These are phyloP conservation scores for Chloroceryle inda DNA, from an alignment of 2,797 vertebrate genomes.

Conservation along the genomic window DNA sequence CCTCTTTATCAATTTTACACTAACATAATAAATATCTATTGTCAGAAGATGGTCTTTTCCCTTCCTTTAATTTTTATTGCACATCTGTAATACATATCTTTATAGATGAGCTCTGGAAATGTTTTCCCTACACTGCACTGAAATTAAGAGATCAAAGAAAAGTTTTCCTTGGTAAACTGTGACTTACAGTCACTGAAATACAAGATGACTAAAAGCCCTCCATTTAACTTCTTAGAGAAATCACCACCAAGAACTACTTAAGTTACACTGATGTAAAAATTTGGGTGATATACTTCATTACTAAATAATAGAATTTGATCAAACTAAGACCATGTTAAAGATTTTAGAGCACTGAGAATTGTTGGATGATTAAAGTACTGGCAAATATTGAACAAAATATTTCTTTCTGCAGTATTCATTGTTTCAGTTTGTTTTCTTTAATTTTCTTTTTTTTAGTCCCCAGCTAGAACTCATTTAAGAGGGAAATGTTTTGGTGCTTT, in stretches of 20 bases:
- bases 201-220: background rate
- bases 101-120: background rate
- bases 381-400: background rate
- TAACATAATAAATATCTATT: background rate
- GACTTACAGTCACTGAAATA: background rate
- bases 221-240: background rate
- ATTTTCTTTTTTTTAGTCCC: background rate
- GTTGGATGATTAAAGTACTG: background rate
- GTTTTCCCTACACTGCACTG: background rate
- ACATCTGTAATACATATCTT: background rate
- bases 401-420: background rate
- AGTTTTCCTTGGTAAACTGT: background rate
- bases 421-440: background rate
- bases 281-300: background rate
- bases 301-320: background rate
- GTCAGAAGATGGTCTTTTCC: background rate
- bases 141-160: background rate
- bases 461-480: slow-evolving; percentile 11
- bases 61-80: background rate
- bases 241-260: background rate
- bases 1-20: background rate
- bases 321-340: background rate
- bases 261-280: background rate
- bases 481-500: background rate
- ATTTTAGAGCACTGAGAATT: background rate